A percentile compares a stretch with the other conserved stretches of the same genome.
These are phyloP conservation scores for Merluccius polli DNA, from an alignment of 2,797 vertebrate genomes.

Conservation along the genomic window DNA sequence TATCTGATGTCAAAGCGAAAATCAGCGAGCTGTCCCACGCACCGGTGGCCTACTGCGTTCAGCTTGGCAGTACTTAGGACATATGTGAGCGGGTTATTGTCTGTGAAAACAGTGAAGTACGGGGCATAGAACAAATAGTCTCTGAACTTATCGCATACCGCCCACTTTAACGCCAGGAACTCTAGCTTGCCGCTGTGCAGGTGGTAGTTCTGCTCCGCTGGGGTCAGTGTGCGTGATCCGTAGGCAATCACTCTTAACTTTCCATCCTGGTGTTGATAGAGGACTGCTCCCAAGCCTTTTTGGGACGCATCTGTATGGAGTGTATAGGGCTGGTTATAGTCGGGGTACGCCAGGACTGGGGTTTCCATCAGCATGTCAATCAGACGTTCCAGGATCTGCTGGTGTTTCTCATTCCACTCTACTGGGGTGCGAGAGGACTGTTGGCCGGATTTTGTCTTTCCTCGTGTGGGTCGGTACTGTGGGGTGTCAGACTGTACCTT, in stretches of 20 bases:
- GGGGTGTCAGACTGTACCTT: neutral
- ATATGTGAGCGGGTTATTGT: too few relatives aligned
- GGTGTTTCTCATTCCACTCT: neutral
- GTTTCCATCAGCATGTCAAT: slow-evolving; percentile 7
- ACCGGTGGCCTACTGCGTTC: too few relatives aligned
- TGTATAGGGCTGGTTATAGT: neutral
- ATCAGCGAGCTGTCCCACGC: neutral
- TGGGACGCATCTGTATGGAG: neutral
- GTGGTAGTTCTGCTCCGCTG: neutral
- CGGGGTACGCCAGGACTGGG: slow-evolving; percentile 10
- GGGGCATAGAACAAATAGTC: too few relatives aligned
- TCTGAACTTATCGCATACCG: too few relatives aligned
- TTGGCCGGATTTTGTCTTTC: neutral
- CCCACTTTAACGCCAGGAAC: too few relatives aligned
- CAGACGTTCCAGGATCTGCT: slow-evolving; percentile 6
- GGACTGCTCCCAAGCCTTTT: too few relatives aligned
- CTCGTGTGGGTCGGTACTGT: neutral
- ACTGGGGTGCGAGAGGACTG: neutral
- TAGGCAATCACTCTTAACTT: neutral
- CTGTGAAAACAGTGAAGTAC: neutral
- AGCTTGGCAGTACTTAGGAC: too few relatives aligned
- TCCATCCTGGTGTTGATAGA: neutral
- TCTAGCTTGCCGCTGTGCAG: neutral
- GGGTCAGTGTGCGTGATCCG: too few relatives aligned
- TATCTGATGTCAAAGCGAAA: slow-evolving; percentile 2